Conservation (phyloP, 2,888 invertebrate species). For the Stenurella melanura region DNA sequence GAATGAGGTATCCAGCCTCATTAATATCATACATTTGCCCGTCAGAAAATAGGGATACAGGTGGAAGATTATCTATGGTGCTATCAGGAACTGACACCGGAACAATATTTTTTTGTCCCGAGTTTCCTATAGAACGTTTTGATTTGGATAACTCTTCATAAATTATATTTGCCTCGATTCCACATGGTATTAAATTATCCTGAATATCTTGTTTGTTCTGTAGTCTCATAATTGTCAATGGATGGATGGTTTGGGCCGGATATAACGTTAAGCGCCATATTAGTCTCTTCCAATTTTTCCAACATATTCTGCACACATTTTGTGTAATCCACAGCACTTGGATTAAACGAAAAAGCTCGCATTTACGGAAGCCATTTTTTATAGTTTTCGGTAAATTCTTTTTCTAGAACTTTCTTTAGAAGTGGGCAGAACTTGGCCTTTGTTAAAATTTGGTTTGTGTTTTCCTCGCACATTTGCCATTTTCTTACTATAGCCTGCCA, state of each 20-base stretch:
- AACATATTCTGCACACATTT: not conserved
- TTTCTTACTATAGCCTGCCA: conserved; percentile 13
- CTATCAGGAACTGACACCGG: conserved; percentile 1
- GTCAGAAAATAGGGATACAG: conserved; percentile 3
- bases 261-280: not conserved
- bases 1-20: conserved; percentile 7
- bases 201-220: conserved; percentile 1
- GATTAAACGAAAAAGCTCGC: conserved; percentile 4
- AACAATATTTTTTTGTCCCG: not conserved
- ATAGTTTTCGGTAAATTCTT: too few relatives aligned
- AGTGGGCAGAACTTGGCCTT: too few relatives aligned
- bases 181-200: conserved; percentile 8
- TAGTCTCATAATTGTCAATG: not conserved
- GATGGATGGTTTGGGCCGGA: conserved; percentile 2
- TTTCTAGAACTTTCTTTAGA: conserved; percentile 10
- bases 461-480: conserved; percentile 12
- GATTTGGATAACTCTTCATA: conserved; percentile 2
- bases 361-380: conserved; percentile 4
- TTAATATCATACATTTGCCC: conserved; percentile 4
- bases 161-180: conserved; percentile 9
- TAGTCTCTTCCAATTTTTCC: too few relatives aligned
- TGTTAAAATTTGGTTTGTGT: conserved; percentile 7
- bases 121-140: too few relatives aligned
- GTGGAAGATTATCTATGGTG: conserved; percentile 11
- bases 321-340: not conserved